Evolutionary conservation across 23 tunicate species (phyloP), one percentile per base, ranked within the genome.

Genomic region (Diplosoma virens): DNA sequence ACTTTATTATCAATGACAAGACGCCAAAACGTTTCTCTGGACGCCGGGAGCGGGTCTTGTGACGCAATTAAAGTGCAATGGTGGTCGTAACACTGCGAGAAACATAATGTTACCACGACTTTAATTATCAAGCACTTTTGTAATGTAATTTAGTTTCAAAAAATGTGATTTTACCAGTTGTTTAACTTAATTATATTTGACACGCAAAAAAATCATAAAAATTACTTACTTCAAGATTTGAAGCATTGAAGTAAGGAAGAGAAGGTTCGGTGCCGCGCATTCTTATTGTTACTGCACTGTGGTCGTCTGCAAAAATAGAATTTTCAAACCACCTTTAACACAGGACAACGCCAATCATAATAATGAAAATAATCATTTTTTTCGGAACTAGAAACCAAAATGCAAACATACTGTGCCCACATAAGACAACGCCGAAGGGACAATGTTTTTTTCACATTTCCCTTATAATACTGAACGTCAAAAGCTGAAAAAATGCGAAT

Each of bases 21-120:
- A 6, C 97, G 81, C 97, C 97, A 92, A 52, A 92, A 85, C 76
- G 85, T 92, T 67, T 92, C 97, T 1, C 36, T 32, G 0, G 83
- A 76, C 58, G 58, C 67, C 28, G 77, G 30, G 56, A 80, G 25
- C 1, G 97, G 97, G 30, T 61, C 82, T 69, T 92, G 97, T 33
- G 97, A 66, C 32, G 85, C 87, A 32, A 92, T 92, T 16, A 92
- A 25, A 6, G 78, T 60, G 56, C 61, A 37, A 9, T 72, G 74
- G 18, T 63, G 82, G 77, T 92, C 92, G 70, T 92, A 92, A 60
- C 65, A 66, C 97, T 92, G 78, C 21, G 30, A 61, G 5, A 55
- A 55, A 14, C 14, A 7, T 41, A 14, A 41, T 7, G 9, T 9
- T 14, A 41, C 9, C 14, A 81, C 18, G 28, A 66, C 60, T 59